Percentiles rank a stretch among this genome's conserved stretches.
Evolutionary conservation across 2,797 vertebrate species (phyloP).

Genomic region (Crenuchus spilurus): DNA sequence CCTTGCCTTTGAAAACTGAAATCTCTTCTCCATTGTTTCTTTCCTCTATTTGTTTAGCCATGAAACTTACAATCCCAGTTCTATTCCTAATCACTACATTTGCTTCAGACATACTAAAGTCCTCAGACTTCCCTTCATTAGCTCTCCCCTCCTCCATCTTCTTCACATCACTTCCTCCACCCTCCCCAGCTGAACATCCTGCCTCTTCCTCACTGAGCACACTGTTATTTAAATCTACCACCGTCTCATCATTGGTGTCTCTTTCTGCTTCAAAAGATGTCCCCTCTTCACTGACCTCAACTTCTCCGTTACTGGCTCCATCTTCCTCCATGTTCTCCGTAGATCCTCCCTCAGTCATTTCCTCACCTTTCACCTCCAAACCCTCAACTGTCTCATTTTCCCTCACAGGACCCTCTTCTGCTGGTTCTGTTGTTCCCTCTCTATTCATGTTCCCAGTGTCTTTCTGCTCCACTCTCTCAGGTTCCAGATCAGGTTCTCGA

Average conservation of each 20-base stretch:
- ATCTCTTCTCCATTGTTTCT: constrained; percentile 44
- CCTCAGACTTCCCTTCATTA: background rate
- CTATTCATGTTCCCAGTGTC: background rate
- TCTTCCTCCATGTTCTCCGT: constrained; percentile 31
- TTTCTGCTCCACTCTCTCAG: constrained; percentile 31
- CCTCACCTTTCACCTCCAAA: constrained; percentile 10
- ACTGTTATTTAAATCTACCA: constrained; percentile 41
- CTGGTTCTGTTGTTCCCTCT: constrained; percentile 14
- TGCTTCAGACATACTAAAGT: background rate
- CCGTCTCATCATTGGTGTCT: constrained; percentile 58
- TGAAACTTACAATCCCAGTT: constrained; percentile 45
- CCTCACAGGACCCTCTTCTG: constrained; percentile 48
- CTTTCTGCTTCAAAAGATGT: constrained; percentile 58
- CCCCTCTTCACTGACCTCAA: constrained; percentile 23
- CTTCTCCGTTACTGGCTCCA: constrained; percentile 14
- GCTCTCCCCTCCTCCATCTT: constrained; percentile 34
- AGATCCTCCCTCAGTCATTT: constrained; percentile 9
- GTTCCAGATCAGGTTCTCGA: constrained; percentile 45
- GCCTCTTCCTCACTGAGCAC: constrained; percentile 11
- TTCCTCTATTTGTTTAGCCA: constrained; percentile 40
- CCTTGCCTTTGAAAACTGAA: constrained; percentile 47
- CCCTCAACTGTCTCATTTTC: background rate
- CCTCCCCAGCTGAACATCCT: constrained; percentile 9
- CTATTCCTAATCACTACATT: background rate
- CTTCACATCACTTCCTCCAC: background rate